These are phyloP conservation scores for Phalacrocorax pelagicus DNA, from an alignment of 2,113 vertebrate species.

Conservation along the genomic window DNA sequence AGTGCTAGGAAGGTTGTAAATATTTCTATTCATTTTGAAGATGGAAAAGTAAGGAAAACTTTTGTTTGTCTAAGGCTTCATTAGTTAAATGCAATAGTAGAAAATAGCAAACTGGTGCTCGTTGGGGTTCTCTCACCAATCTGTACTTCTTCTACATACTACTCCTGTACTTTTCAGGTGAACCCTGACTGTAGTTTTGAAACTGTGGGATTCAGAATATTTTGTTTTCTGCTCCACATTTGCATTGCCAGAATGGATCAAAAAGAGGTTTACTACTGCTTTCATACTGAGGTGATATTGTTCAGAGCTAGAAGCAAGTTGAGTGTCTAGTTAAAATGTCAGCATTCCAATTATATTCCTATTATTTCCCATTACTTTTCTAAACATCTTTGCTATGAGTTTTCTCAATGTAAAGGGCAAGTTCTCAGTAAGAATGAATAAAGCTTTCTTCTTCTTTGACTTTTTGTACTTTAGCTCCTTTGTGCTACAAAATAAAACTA, in stretches of 20 bases:
- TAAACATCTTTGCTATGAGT: background rate
- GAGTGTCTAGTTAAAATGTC: background rate
- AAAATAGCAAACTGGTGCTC: background rate
- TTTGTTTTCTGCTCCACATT: background rate
- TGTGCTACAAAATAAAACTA: background rate
- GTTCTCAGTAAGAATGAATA: background rate
- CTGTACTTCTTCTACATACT: background rate
- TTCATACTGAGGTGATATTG: background rate
- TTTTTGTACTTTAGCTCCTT: background rate
- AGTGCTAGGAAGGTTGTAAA: background rate
- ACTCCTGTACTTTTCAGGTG: background rate
- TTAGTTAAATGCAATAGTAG: background rate
- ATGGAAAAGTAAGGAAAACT: background rate
- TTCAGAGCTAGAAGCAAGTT: background rate
- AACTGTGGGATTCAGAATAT: background rate
- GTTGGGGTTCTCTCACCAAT: background rate
- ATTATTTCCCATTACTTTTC: slow-evolving; percentile 4
- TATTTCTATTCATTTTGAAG: background rate
- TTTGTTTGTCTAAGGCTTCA: background rate
- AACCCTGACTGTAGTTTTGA: background rate
- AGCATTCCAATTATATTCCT: background rate
- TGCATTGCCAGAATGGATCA: background rate
- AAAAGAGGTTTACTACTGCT: background rate
- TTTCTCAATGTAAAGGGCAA: background rate
- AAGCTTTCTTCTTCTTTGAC: accelerated